Evolutionary conservation across 2,113 vertebrate genomes (phyloP).

Genomic region (Myiagra hebetior): DNA sequence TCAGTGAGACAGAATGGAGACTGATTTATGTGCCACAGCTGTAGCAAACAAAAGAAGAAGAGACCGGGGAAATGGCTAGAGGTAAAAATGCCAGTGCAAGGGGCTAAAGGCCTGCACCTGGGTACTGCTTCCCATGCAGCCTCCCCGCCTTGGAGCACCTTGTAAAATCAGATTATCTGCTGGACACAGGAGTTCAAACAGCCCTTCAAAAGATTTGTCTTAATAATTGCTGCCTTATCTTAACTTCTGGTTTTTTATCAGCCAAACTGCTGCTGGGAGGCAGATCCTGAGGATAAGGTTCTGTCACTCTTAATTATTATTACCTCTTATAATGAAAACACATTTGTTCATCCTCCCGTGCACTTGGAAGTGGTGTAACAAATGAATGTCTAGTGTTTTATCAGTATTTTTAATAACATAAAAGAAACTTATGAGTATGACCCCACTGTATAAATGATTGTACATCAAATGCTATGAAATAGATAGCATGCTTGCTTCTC

Average conservation of each 20-base stretch:
- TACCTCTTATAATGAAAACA: conserved; percentile 60
- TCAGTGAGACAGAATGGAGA: conserved; percentile 57
- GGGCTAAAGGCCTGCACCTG: conserved; percentile 77
- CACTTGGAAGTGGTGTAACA: conserved; percentile 37
- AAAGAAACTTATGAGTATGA: neutral
- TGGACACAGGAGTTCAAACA: conserved; percentile 63
- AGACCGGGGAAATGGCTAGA: conserved; percentile 54
- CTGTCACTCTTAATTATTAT: conserved; percentile 67
- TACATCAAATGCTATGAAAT: conserved; percentile 18
- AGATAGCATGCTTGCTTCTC: neutral
- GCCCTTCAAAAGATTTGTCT: conserved; percentile 68
- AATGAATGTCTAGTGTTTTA: conserved; percentile 31
- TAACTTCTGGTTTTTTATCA: conserved; percentile 64
- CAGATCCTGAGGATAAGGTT: conserved; percentile 58
- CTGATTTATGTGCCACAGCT: conserved; percentile 69
- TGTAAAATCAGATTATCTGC: conserved; percentile 71
- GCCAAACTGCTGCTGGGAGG: conserved; percentile 48
- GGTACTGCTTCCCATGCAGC: conserved; percentile 44
- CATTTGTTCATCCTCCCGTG: conserved; percentile 48
- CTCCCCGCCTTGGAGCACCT: conserved; percentile 26
- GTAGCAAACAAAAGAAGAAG: conserved; percentile 69
- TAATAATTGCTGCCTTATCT: conserved; percentile 67
- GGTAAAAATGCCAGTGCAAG: conserved; percentile 65
- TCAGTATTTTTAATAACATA: conserved; percentile 43
- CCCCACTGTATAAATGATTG: neutral